Conservation (phyloP, 92 coral and sea anemone species). For the Zoanthus sansibaricus region DNA sequence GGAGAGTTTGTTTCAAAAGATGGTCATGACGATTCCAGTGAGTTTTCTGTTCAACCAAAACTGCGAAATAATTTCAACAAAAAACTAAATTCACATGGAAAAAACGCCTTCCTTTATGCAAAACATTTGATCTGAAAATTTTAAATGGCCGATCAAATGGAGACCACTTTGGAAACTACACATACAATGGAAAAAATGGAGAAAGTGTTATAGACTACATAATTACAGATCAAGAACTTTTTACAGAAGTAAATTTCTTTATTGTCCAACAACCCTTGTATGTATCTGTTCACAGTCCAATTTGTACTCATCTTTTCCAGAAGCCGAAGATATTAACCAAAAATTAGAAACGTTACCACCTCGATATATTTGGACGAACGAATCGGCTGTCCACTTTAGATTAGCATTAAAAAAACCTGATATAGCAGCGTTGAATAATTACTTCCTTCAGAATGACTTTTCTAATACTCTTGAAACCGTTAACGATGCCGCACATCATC, state of each 20-base stretch:
- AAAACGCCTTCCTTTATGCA: conserved; percentile 29
- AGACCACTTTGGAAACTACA: conserved; percentile 54
- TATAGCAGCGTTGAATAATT: background rate
- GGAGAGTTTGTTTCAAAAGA: background rate
- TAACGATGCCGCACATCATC: conserved; percentile 1
- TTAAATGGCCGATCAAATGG: conserved; percentile 49
- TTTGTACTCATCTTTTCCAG: conserved; percentile 11
- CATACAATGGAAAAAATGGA: conserved; percentile 63
- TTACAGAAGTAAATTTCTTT: conserved; percentile 8
- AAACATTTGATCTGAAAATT: conserved; percentile 40
- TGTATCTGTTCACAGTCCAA: conserved; percentile 40
- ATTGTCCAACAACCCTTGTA: conserved; percentile 27
- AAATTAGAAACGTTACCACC: conserved; percentile 2
- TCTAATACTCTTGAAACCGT: background rate
- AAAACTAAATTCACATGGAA: conserved; percentile 28
- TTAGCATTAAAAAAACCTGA: background rate
- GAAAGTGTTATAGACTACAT: conserved; percentile 66
- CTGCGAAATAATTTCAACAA: background rate
- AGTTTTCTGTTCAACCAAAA: conserved; percentile 3
- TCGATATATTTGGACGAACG: conserved; percentile 9
- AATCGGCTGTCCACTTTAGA: background rate
- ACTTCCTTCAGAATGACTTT: background rate
- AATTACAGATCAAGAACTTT: conserved; percentile 27
- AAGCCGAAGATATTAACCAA: background rate
- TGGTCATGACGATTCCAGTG: background rate